Evolutionary conservation across 2,797 vertebrate genomes (phyloP).

Genomic region (Salarias fasciatus): DNA sequence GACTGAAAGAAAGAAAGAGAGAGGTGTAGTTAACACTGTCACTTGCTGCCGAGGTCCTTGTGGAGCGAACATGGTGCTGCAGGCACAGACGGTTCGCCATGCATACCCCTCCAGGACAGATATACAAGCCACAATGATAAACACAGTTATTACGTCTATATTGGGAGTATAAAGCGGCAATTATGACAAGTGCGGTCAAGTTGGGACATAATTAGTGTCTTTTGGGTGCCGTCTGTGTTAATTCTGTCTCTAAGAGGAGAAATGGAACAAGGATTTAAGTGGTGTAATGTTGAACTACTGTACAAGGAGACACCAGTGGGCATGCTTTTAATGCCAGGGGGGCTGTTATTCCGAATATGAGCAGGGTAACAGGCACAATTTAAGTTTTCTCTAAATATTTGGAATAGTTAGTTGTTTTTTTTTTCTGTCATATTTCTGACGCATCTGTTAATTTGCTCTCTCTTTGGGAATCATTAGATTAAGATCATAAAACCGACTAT

Average conservation of each 20-base stretch:
- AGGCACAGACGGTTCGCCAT: constrained; percentile 25
- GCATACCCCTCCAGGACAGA: constrained; percentile 60
- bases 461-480: constrained; percentile 58
- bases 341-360: constrained; percentile 2
- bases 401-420: not conserved
- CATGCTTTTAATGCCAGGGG: no score
- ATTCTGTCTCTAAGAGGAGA: constrained; percentile 49
- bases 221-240: constrained; percentile 59
- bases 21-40: constrained; percentile 67
- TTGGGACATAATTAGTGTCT: constrained; percentile 74
- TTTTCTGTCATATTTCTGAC: constrained; percentile 22
- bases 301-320: not conserved
- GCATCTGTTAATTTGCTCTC: constrained; percentile 50
- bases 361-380: constrained; percentile 4
- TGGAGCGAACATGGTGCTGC: constrained; percentile 8
- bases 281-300: constrained; percentile 29
- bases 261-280: constrained; percentile 37
- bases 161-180: constrained; percentile 64
- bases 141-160: constrained; percentile 77
- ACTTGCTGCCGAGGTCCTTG: constrained; percentile 47
- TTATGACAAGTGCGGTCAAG: constrained; percentile 71
- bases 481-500: constrained; percentile 60
- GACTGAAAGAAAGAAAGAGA: constrained; percentile 44
- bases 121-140: constrained; percentile 69
- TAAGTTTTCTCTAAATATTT: constrained; percentile 7